Base-by-base conservation (phyloP, 53 echinoderm and acorn worm species). In the Pentamera pediparva region DNA sequence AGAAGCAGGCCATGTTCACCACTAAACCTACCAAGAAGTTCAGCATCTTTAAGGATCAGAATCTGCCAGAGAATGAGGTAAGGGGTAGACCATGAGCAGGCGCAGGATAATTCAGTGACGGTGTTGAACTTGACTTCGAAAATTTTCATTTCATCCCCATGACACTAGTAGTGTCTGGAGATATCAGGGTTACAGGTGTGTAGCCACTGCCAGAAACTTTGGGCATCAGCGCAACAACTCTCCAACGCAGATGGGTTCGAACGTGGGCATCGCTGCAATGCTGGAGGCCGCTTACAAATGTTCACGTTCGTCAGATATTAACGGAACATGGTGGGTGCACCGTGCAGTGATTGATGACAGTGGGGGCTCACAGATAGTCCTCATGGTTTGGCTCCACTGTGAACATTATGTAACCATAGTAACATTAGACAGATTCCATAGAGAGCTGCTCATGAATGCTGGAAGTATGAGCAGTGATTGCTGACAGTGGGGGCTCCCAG, bases 1-100 rank as follows among this genome's bases (percentile, higher is more conserved):
- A 49, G 61, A 83, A 65, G 52, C 43, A 58, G 12, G 76, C 75
- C 45, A 77, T 47, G 50, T 53, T 30, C 21, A 51, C 26, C 36
- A n/a, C 35, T 11, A 67, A 67, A 26, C 47, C 41, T 0, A 30
- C 34, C 35, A 72, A 72, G 28, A 51, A 72, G 48, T 72, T 72
- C 22, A 24, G 35, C 3, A 37, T 72, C 24, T 72, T 52, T 11
- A 67, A 22, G 25, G 73, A 72, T 63, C 18, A 13, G 5, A 45
- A 45, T 45, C 10, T 45, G 17, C 45, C 45, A 45, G 45, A 45
- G 17, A 45, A 17, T 17, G 10, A 45, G 17, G 45, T n/a, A n/a
- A 57, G 29, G 13, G 21, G 24, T 0, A 32, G 5, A 25, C 29
- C 18, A 31, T 57, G 11, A 57, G 32, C 26, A 5, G 4, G 58